phyloP scores from a whole-genome alignment of 1,140 invertebrate genomes.

The Diachasmimorpha longicaudata region DNA sequence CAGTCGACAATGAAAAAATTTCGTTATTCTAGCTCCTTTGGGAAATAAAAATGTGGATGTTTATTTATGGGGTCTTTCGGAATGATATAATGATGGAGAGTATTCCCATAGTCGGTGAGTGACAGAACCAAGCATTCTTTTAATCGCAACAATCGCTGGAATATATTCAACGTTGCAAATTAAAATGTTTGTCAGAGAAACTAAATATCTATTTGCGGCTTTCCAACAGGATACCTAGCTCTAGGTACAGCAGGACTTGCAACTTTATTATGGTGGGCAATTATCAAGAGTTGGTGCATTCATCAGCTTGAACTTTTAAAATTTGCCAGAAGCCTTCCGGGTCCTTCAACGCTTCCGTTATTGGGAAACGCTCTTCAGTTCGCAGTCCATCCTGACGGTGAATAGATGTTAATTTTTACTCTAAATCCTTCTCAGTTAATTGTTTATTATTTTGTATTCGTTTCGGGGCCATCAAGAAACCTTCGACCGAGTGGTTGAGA shows the following conservation, averaged over 20 bases:
- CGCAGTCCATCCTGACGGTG: slow-evolving; percentile 35
- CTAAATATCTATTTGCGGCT: no score
- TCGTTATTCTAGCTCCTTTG: not conserved
- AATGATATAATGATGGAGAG: not conserved
- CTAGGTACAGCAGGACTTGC: not conserved
- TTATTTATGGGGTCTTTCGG: not conserved
- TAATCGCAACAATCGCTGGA: no score
- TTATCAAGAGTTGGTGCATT: not conserved
- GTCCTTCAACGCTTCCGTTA: slow-evolving; percentile 55
- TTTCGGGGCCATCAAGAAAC: slow-evolving; percentile 12
- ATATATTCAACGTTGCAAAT: no score
- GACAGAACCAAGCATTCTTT: no score
- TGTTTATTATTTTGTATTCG: not conserved
- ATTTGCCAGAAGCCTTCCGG: slow-evolving; percentile 44
- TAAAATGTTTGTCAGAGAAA: no score
- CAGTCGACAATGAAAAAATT: not conserved
- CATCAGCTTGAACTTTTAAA: slow-evolving; percentile 1
- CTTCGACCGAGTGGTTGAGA: not conserved
- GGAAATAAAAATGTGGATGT: not conserved
- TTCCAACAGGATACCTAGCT: not conserved
- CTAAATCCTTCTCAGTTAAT: no score
- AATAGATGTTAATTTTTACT: not conserved
- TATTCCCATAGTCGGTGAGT: not conserved
- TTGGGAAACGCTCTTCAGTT: slow-evolving; percentile 54
- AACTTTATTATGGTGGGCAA: no score